Evolutionary conservation across 2,113 vertebrate genomes (phyloP), one percentile per base, ranked within the genome.

Genomic region (Ictalurus furcatus): DNA sequence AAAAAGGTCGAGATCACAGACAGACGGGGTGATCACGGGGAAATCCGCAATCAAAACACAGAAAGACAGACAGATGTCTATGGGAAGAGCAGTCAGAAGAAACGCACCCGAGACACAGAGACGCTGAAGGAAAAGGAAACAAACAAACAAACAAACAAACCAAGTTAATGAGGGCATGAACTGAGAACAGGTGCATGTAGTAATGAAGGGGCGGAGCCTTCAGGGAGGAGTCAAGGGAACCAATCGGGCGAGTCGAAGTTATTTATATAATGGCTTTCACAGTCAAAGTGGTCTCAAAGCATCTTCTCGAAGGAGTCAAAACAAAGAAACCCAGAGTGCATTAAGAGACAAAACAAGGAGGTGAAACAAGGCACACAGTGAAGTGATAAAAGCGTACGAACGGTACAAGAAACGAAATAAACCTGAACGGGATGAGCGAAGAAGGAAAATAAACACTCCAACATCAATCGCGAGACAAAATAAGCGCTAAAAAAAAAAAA

Each of bases 181-280:
- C 78, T 34, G 13, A 37, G 19, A 76, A 59, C 85, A 86, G 85
- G 85, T 86, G 85, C 52, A 44, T 28, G 54, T 59, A 19, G 19
- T 63, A 76, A 86, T 76, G 58, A 87, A 30, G 85, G 40, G 73
- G 85, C 37, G 37, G 85, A 61, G 56, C 16, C n/a, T n/a, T n/a
- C 71, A 59, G 69, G 73, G 28, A 13, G 56, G 81, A 25, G 81
- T 83, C 56, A 40, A 63, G 34, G 58, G 58, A 84, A 37, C 19
- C 21, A 40, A 37, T 59, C 54, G 5, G 74, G 21, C 23, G 8
- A 58, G n/a, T 58, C 16, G 3, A 14, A 19, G n/a, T 34, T 59
- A 34, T 56, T 34, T 81, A 30, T 58, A 0, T 81, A 81, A 81
- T 23, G 79, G 13, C 14, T 82, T 58, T 37, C n/a, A 82, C 17